Base-by-base conservation (phyloP, 2,888 invertebrate genomes). In the Griposia aprilina region DNA sequence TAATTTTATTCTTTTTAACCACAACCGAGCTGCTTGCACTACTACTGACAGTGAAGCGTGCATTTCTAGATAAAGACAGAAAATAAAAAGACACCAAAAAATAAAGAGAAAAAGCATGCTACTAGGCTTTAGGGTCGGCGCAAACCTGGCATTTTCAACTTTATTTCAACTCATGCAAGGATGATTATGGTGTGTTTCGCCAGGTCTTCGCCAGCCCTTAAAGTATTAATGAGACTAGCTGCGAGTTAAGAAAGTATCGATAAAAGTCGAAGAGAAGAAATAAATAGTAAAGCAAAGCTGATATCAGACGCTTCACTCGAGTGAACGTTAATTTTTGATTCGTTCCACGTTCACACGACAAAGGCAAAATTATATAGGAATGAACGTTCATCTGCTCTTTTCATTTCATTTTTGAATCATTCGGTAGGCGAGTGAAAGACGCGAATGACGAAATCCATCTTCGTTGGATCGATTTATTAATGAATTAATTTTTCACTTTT, bases 11-110 rank as follows among this genome's bases (percentile, higher is more conserved):
- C 20, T 48, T 41, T 26, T 67, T 50, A 65, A n/a, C 78, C 72
- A 78, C 36, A 72, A 74, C 45, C 78, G 45, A 52, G 55, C 57
- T 36, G 68, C 82, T 81, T 62, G 67, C 50, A 45, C 45, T 81
- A 81, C 20, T 52, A 74, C 23, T 30, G 20, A 80, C 65, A 72
- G 50, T 74, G 74, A 68, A 63, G 41, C n/a, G 75, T 80, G 75
- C 60, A 79, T 59, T 68, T 75, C 86, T 87, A 85, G 62, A 87
- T 62, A 84, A 70, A 82, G 76, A 81, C 15, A 76, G 55, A 82
- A 80, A 76, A 69, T 67, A 67, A 81, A 72, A 74, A 62, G 10
- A 66, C 1, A 74, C 23, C 13, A 74, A 30, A 76, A 78, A 0
- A 76, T 45, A 72, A 78, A 77, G 52, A 80, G 23, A 77, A 65